Conservation (phyloP, 2,888 invertebrate genomes). For the Platycnemis pennipes region DNA sequence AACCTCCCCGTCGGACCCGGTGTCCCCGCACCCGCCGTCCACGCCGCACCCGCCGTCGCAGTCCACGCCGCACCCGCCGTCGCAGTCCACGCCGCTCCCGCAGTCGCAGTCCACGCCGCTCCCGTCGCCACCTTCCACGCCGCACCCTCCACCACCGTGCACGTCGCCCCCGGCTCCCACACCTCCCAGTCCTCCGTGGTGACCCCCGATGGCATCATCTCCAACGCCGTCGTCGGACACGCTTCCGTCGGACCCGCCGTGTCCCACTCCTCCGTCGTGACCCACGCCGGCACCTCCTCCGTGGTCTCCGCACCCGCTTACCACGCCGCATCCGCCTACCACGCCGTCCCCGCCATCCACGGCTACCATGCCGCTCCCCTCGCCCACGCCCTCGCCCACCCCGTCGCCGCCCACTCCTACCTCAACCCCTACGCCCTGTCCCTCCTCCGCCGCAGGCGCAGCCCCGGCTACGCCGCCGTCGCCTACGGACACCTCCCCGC, state of each 20-base stretch:
- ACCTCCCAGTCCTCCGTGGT: constrained; percentile 80
- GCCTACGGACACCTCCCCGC: constrained; percentile 69
- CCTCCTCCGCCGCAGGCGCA: constrained; percentile 70
- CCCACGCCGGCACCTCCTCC: constrained; percentile 77
- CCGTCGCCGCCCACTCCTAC: constrained; percentile 74
- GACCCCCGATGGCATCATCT: constrained; percentile 80
- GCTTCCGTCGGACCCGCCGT: constrained; percentile 72
- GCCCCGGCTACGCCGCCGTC: constrained; percentile 62
- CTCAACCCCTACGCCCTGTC: constrained; percentile 63
- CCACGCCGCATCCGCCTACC: constrained; percentile 79
- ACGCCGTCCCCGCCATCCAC: constrained; percentile 75
- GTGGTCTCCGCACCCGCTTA: constrained; percentile 77
- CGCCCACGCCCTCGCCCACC: constrained; percentile 75
- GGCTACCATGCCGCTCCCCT: constrained; percentile 79
- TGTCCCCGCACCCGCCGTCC: constrained; percentile 72
- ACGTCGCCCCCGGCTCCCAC: constrained; percentile 79
- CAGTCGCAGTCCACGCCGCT: constrained; percentile 74
- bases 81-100: constrained; percentile 77
- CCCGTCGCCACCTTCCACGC: constrained; percentile 78
- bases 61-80: constrained; percentile 79
- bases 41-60: constrained; percentile 78
- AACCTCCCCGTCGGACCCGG: constrained; percentile 78
- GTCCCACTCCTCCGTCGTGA: constrained; percentile 76
- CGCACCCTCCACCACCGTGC: constrained; percentile 77
- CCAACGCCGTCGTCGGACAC: constrained; percentile 77